phyloP scores from a whole-genome alignment of 2,113 vertebrate genomes.

The Tricholaema leucomelas region DNA sequence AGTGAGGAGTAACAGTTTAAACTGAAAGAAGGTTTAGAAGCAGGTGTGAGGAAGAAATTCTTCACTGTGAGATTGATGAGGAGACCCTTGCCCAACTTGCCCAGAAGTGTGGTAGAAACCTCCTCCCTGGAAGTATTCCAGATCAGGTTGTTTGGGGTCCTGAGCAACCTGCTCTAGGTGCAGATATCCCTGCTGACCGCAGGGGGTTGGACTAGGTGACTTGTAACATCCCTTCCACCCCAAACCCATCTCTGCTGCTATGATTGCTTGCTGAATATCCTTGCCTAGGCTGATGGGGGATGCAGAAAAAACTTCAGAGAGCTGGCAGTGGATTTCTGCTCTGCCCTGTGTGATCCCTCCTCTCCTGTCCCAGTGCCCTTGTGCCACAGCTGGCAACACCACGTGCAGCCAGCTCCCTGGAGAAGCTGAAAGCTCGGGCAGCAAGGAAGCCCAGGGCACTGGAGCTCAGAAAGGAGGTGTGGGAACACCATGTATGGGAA shows the following conservation, averaged over 20 bases:
- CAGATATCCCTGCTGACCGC: too few species aligned
- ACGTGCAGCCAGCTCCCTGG: fast-evolving
- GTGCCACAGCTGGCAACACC: neutral
- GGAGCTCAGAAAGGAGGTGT: neutral
- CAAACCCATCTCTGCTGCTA: neutral
- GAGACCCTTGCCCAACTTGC: neutral
- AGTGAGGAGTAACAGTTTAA: neutral
- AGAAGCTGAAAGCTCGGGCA: neutral
- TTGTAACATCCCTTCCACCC: neutral
- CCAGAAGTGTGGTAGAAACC: neutral
- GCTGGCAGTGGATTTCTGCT: neutral
- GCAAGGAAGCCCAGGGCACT: neutral
- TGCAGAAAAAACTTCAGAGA: neutral
- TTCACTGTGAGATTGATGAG: neutral
- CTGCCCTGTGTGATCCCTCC: neutral
- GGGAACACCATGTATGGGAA: neutral
- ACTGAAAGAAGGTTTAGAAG: neutral
- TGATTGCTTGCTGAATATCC: neutral
- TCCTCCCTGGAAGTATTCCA: neutral
- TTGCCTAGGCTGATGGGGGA: fast-evolving
- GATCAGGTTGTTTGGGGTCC: neutral
- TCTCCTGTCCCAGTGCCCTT: neutral
- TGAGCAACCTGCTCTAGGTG: neutral
- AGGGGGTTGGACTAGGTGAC: neutral
- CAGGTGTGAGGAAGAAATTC: neutral